These are phyloP conservation scores for Alexandromys oeconomus DNA, from an alignment of 2,797 vertebrate genomes.

Conservation along the genomic window DNA sequence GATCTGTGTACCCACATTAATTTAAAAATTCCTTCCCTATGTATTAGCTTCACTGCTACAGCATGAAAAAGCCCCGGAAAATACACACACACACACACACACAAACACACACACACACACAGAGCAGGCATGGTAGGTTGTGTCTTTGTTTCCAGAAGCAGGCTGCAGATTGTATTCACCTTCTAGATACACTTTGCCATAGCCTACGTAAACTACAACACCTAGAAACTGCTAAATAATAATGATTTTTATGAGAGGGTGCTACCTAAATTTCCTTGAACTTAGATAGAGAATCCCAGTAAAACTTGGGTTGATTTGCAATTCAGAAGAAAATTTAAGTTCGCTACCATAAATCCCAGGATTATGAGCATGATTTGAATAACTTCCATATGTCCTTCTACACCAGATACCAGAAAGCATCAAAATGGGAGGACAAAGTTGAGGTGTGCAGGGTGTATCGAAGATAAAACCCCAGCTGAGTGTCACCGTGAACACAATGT, in stretches of 20 bases:
- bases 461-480: not conserved
- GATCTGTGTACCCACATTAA: not conserved
- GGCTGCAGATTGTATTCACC: not conserved
- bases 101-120: no score
- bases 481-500: not conserved
- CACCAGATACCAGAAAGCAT: not conserved
- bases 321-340: constrained; percentile 14
- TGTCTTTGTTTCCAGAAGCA: constrained; percentile 45
- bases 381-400: not conserved
- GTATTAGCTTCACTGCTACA: not conserved
- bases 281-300: constrained; percentile 29
- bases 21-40: constrained; percentile 18
- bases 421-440: not conserved
- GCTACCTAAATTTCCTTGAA: constrained; percentile 38
- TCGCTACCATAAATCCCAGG: not conserved
- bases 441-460: not conserved
- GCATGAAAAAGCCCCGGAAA: not conserved
- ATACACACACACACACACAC: not conserved
- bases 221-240: not conserved
- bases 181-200: not conserved
- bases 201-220: not conserved
- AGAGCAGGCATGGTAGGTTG: not conserved
- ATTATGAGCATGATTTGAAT: constrained; percentile 10
- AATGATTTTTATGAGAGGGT: not conserved
- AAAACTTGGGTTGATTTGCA: constrained; percentile 18